Evolutionary conservation across 2,113 vertebrate genomes (phyloP).

Genomic region (Spea bombifrons): DNA sequence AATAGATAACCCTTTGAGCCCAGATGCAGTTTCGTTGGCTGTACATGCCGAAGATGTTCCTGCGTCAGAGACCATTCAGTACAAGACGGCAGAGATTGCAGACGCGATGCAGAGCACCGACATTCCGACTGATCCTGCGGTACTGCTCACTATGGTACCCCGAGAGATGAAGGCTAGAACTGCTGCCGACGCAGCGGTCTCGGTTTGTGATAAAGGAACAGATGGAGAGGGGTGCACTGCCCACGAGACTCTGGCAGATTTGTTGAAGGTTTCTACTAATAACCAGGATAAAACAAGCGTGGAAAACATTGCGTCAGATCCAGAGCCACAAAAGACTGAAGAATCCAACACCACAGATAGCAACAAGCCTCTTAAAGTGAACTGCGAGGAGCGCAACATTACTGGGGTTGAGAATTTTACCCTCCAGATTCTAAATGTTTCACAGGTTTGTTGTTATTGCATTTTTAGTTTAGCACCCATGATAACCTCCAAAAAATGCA

Average conservation of each 20-base stretch:
- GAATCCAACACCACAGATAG: constrained; percentile 78
- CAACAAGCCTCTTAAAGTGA: constrained; percentile 82
- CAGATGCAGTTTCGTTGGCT: neutral
- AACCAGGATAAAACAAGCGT: constrained; percentile 47
- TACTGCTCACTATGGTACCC: constrained; percentile 73
- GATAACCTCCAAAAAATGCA: too few species aligned
- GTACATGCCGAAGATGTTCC: constrained; percentile 14
- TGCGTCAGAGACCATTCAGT: constrained; percentile 53
- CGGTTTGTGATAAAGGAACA: constrained; percentile 55
- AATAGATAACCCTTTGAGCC: neutral
- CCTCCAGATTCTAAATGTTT: constrained; percentile 83
- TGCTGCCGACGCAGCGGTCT: constrained; percentile 42
- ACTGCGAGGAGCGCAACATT: constrained; percentile 82
- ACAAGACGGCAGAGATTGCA: constrained; percentile 73
- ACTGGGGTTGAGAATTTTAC: constrained; percentile 66
- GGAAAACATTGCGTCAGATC: constrained; percentile 50
- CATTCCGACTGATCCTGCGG: constrained; percentile 53
- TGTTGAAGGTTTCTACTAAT: neutral
- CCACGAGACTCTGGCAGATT: constrained; percentile 29
- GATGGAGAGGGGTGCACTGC: constrained; percentile 26
- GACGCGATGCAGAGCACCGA: constrained; percentile 74
- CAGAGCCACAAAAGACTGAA: constrained; percentile 51
- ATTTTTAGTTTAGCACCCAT: too few species aligned
- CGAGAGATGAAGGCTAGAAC: constrained; percentile 62
- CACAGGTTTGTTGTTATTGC: constrained; percentile 70